Conservation (phyloP, 2,888 invertebrate genomes). For the Cremastinae sp. region DNA sequence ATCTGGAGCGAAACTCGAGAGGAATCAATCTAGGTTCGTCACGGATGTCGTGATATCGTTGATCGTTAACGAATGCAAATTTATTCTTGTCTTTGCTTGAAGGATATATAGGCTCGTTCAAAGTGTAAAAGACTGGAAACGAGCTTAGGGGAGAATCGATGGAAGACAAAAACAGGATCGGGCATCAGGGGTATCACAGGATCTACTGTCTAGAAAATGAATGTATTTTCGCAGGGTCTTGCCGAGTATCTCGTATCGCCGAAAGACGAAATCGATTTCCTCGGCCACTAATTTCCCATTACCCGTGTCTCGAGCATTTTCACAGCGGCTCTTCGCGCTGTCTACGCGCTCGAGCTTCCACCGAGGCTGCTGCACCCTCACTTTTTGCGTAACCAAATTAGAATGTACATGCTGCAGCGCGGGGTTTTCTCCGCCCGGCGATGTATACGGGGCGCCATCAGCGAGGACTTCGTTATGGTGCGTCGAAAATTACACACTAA, state of each 20-base stretch:
- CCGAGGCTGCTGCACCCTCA: constrained; percentile 70
- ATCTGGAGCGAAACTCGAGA: not conserved
- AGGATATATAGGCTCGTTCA: constrained; percentile 11
- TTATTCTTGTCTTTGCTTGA: not conserved
- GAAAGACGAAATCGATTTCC: constrained; percentile 72
- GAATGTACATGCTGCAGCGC: constrained; percentile 69
- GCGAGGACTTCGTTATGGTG: constrained; percentile 64
- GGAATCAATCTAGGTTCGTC: not conserved
- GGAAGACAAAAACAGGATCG: constrained; percentile 8
- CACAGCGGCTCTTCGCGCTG: constrained; percentile 54
- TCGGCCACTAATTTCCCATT: constrained; percentile 74
- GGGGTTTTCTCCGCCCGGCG: constrained; percentile 36
- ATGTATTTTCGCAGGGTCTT: constrained; percentile 37
- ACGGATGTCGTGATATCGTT: not conserved
- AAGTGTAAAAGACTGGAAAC: not conserved
- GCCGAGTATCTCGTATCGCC: constrained; percentile 42
- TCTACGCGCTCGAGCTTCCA: constrained; percentile 57
- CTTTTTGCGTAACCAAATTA: constrained; percentile 75
- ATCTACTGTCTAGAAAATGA: constrained; percentile 48
- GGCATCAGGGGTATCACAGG: constrained; percentile 5
- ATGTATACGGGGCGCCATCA: constrained; percentile 26
- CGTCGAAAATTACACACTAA: constrained; percentile 74
- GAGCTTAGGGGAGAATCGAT: not conserved
- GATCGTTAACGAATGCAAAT: constrained; percentile 12
- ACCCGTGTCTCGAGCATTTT: constrained; percentile 55